Percentiles rank a stretch among this genome's conserved stretches.
Evolutionary conservation across 2,888 invertebrate genomes (phyloP).

Genomic region (Platyscelio sp.): DNA sequence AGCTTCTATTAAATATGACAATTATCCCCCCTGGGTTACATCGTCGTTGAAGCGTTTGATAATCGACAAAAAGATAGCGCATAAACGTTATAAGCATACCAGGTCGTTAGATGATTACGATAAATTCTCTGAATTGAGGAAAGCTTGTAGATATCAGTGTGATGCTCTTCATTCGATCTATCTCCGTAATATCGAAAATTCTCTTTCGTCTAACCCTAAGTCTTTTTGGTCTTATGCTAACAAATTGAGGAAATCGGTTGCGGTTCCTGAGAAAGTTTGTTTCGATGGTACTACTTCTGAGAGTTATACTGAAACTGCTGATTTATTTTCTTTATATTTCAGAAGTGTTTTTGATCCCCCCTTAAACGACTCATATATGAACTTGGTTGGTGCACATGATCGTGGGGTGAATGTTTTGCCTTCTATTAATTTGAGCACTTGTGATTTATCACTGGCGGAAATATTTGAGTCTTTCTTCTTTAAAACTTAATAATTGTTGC

Average conservation of each 20-base stretch:
- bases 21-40: background rate
- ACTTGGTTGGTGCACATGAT: no score
- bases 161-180: background rate
- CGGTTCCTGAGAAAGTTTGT: background rate
- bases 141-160: background rate
- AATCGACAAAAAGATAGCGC: slow-evolving; percentile 9
- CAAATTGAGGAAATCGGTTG: background rate
- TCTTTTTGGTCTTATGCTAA: background rate
- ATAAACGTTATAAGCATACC: background rate
- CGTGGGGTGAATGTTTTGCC: background rate
- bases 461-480: background rate
- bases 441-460: background rate
- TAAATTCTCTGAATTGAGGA: background rate
- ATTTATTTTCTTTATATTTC: background rate
- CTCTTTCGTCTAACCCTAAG: background rate
- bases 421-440: background rate
- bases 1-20: background rate
- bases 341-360: background rate
- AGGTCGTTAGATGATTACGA: background rate
- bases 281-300: background rate
- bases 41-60: background rate
- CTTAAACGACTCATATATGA: background rate
- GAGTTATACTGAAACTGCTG: background rate
- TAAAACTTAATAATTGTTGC: background rate
- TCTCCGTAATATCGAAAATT: background rate